These are phyloP conservation scores for Anastrepha obliqua DNA, from an alignment of 1,140 invertebrate species.

Conservation along the genomic window DNA sequence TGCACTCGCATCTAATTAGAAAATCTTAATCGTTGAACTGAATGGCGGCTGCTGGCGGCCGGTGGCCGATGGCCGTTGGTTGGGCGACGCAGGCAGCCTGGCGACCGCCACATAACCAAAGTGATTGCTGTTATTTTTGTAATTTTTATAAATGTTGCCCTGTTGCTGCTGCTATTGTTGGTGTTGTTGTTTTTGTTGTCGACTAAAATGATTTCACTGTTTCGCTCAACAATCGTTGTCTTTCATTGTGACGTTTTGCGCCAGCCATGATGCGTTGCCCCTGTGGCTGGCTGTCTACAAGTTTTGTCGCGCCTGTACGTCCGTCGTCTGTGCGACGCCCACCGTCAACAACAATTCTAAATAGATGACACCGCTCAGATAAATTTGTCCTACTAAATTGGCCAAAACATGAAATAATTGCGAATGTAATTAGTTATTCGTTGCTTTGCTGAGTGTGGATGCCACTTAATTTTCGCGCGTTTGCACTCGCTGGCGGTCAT, in stretches of 20 bases:
- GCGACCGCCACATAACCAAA: neutral
- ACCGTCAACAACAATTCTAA: conserved; percentile 72
- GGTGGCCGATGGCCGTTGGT: conserved; percentile 3
- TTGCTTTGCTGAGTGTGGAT: conserved; percentile 62
- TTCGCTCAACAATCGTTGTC: conserved; percentile 46
- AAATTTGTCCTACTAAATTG: conserved; percentile 75
- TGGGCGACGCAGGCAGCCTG: conserved; percentile 33
- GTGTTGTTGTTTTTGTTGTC: conserved; percentile 21
- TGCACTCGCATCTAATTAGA: conserved; percentile 56
- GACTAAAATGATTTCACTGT: conserved; percentile 52
- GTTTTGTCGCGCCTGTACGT: neutral
- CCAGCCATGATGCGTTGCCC: conserved; percentile 1
- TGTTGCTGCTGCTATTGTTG: neutral
- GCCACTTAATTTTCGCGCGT: conserved; percentile 51
- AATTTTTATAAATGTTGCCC: neutral
- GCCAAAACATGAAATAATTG: conserved; percentile 75
- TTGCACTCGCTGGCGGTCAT: neutral
- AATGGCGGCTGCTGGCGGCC: conserved; percentile 5
- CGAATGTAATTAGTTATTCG: conserved; percentile 74
- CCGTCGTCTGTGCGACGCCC: conserved; percentile 40
- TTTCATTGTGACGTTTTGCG: conserved; percentile 49
- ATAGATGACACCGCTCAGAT: conserved; percentile 74
- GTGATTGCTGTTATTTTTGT: conserved; percentile 1
- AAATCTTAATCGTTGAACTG: conserved; percentile 57
- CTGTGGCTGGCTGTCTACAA: neutral